Evolutionary conservation across 2,113 vertebrate genomes (phyloP).

Genomic region (Anser brachyrhynchus): DNA sequence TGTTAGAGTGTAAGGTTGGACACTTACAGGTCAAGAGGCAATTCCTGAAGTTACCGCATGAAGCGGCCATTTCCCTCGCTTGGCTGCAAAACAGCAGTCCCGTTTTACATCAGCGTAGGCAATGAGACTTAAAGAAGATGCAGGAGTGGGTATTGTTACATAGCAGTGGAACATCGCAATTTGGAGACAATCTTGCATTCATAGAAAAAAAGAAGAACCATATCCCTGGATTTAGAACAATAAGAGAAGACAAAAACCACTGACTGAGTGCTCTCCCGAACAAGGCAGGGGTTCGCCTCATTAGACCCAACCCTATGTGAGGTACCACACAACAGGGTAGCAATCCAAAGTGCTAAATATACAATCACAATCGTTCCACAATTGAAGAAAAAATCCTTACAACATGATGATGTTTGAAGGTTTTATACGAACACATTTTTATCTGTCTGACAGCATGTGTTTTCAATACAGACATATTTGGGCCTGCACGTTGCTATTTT

Average conservation of each 20-base stretch:
- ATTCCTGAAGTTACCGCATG: not conserved
- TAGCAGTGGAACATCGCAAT: not conserved
- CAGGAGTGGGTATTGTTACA: conserved; percentile 1
- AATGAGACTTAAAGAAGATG: not conserved
- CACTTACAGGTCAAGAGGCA: not conserved
- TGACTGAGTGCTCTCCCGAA: fast-evolving
- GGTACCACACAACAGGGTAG: not conserved
- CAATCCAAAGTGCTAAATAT: not conserved
- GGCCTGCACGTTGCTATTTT: conserved; percentile 29
- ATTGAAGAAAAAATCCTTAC: not conserved
- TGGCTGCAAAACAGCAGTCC: not conserved
- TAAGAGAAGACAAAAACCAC: not conserved
- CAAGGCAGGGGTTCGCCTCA: fast-evolving
- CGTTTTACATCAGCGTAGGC: not conserved
- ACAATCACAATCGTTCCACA: not conserved
- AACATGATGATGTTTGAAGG: not conserved
- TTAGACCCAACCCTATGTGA: not conserved
- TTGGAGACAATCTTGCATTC: conserved; percentile 4
- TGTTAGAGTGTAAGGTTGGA: not conserved
- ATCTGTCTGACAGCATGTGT: conserved; percentile 26
- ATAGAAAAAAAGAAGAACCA: not conserved
- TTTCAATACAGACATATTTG: conserved; percentile 55
- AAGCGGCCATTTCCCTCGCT: not conserved
- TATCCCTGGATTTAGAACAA: conserved; percentile 22
- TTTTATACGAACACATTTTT: not conserved